Evolutionary conservation across 2,888 invertebrate genomes (phyloP).

Genomic region (Opisthograptis luteolata): DNA sequence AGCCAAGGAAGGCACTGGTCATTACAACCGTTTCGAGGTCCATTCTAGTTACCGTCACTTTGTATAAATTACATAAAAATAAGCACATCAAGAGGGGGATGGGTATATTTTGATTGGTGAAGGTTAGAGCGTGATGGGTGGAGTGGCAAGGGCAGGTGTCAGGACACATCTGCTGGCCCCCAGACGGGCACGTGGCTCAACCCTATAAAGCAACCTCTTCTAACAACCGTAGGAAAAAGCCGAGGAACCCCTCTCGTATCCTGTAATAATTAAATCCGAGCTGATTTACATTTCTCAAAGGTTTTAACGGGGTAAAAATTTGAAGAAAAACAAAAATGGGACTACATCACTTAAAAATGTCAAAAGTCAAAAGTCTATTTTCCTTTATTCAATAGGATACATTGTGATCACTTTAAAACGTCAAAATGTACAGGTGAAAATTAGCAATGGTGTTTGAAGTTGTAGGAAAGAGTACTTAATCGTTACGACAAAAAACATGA

Average conservation of each 20-base stretch:
- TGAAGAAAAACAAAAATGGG: neutral
- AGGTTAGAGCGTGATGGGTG: constrained; percentile 69
- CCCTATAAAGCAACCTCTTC: constrained; percentile 74
- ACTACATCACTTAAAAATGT: too few relatives aligned
- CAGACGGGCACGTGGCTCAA: constrained; percentile 77
- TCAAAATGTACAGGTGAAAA: too few relatives aligned
- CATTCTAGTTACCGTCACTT: constrained; percentile 82
- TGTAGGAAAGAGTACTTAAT: too few relatives aligned
- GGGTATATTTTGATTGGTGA: constrained; percentile 53
- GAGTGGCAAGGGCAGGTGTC: constrained; percentile 81
- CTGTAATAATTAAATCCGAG: constrained; percentile 50
- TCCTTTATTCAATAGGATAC: too few relatives aligned
- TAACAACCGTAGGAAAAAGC: constrained; percentile 64
- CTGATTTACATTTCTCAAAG: constrained; percentile 36
- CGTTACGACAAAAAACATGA: too few relatives aligned
- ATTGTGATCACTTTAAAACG: too few relatives aligned
- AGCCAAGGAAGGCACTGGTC: constrained; percentile 61
- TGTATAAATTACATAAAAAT: constrained; percentile 84
- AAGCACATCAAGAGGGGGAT: constrained; percentile 73
- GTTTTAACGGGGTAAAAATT: constrained; percentile 9
- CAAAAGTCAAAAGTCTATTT: too few relatives aligned
- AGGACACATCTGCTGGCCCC: constrained; percentile 78
- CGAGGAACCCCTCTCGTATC: constrained; percentile 58
- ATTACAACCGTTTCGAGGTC: constrained; percentile 76
- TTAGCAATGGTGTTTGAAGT: too few relatives aligned